Conservation (phyloP, 2,797 vertebrate species). For the Margarornis squamiger region DNA sequence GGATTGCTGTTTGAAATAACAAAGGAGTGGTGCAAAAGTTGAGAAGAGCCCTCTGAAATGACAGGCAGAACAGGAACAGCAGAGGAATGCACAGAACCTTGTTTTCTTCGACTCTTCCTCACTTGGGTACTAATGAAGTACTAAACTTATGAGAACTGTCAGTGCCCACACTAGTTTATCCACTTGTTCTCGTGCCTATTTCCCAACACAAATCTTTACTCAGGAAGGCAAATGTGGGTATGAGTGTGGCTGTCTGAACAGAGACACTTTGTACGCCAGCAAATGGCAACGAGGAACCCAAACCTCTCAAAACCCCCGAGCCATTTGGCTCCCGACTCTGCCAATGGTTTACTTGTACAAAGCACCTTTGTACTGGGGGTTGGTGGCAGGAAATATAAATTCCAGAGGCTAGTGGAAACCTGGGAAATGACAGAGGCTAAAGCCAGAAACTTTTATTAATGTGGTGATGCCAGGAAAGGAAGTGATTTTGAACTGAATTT, state of each 20-base stretch:
- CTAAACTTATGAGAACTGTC: background rate
- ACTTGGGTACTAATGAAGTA: conserved; percentile 49
- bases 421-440: background rate
- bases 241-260: background rate
- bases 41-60: background rate
- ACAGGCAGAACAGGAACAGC: background rate
- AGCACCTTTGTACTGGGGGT: background rate
- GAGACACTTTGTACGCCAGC: background rate
- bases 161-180: background rate
- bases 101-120: background rate
- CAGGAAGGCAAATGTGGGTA: background rate
- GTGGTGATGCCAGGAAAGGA: background rate
- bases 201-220: background rate
- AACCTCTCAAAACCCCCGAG: rapidly evolving
- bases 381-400: background rate
- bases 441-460: background rate
- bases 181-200: background rate
- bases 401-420: background rate
- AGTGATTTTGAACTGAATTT: background rate
- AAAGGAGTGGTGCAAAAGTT: background rate
- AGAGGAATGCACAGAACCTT: background rate
- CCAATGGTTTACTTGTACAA: background rate
- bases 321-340: background rate
- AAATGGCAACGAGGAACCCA: background rate
- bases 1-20: background rate